Percentiles rank a stretch among this genome's conserved stretches.
Conservation (phyloP, 2,113 vertebrate genomes). For the Phylloscopus trochiloides region DNA sequence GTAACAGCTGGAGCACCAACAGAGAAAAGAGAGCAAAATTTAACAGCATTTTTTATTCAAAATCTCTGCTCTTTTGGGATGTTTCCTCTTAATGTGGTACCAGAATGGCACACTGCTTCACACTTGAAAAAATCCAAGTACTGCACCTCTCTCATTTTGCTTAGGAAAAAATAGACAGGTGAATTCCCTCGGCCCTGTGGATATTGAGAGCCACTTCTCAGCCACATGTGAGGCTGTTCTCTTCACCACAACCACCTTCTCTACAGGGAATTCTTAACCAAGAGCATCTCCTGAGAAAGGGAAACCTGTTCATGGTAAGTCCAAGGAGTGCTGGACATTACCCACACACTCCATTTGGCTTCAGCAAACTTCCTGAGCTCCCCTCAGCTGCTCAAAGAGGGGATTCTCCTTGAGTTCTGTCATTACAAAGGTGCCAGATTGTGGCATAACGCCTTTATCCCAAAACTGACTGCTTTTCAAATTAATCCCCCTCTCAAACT, state of each 20-base stretch:
- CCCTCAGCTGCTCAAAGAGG: neutral
- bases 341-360: accelerated
- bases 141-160: neutral
- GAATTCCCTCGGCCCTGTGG: neutral
- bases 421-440: neutral
- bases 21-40: neutral
- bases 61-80: neutral
- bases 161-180: neutral
- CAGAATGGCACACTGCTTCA: accelerated
- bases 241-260: neutral
- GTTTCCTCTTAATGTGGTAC: neutral
- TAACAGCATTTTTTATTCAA: neutral
- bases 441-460: neutral
- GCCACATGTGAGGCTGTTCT: neutral
- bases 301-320: neutral
- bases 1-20: neutral
- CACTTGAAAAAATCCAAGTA: neutral
- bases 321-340: neutral
- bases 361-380: neutral
- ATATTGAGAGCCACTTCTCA: neutral
- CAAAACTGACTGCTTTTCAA: neutral
- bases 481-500: neutral
- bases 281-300: neutral
- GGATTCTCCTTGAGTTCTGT: neutral
- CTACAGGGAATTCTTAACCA: neutral